Base-by-base conservation (phyloP, 2,797 vertebrate species). In the Enteromius fasciolatus region DNA sequence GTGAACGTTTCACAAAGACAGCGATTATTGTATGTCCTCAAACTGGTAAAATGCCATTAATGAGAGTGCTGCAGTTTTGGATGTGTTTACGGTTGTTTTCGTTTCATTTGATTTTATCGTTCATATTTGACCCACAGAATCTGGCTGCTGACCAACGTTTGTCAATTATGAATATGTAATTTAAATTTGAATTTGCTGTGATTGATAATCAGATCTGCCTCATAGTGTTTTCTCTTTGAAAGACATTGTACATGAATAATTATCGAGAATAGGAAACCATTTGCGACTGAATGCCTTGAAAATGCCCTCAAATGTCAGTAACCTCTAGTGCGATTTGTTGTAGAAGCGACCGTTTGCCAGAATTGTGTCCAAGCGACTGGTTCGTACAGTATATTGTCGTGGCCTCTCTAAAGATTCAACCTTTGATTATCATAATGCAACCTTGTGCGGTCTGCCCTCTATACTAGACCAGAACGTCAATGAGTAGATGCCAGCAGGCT, bases 401-500 rank as follows among this genome's bases (percentile, higher is more conserved):
- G 80, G 61, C 76, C 8, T 61, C 46, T 74, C 73, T 83, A 68
- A 86, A 68, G 31, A 41, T 14, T 68, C 9, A 15, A 79, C 63
- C 83, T 70, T 87, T 84, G 52, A 52, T 85, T 72, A 2, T 73
- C 64, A 61, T 52, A 73, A 81, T 87, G 83, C 88, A 91, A 83
- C 86, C 84, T 86, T 82, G 86, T 89, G 87, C 87, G 81, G 84
- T 87, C 82, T 68, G 68, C 66, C 74, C 80, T 73, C 61, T 25
- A 82, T 78, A 87, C 89, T 88, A 89, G 86, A 82, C 57, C 88
- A 89, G 89, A 89, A 66, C 8, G 70, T 82, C 72, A 87, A 85
- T 81, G 86, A 86, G 84, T 68, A 67, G 67, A 67, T 90, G 90
- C 90, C 91, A 92, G 88, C 67, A 76, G 86, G 68, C 82, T 87